Evolutionary conservation across 2,888 invertebrate genomes (phyloP).

Genomic region (Oscheius myriophilus): DNA sequence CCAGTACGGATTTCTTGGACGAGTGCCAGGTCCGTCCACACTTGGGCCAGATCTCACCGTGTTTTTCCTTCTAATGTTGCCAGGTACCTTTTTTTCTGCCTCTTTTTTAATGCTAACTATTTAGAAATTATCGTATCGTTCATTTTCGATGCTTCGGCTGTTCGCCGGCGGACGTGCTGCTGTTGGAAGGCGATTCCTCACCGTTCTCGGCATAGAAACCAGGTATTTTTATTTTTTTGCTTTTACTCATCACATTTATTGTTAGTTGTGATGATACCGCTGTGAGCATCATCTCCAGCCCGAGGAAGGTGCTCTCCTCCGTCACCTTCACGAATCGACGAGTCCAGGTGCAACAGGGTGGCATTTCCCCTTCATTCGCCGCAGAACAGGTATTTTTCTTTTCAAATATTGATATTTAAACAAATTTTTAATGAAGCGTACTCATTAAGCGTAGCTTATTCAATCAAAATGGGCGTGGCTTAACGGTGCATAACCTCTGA

Average conservation of each 20-base stretch:
- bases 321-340: slow-evolving; percentile 42
- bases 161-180: too few species aligned
- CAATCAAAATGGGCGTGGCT: not conserved
- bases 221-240: slow-evolving; percentile 1
- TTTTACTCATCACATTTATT: not conserved
- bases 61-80: too few species aligned
- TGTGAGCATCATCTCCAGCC: slow-evolving; percentile 54
- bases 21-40: too few species aligned
- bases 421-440: not conserved
- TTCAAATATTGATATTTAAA: not conserved
- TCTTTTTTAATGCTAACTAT: too few species aligned
- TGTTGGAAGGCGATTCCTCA: not conserved
- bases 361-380: slow-evolving; percentile 56
- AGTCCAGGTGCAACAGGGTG: slow-evolving; percentile 48
- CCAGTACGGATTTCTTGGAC: too few species aligned
- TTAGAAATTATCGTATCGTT: too few species aligned
- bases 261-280: slow-evolving; percentile 68
- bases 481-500: too few species aligned
- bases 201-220: slow-evolving; percentile 15
- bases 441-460: not conserved
- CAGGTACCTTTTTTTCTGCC: too few species aligned
- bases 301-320: slow-evolving; percentile 38
- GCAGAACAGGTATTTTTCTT: slow-evolving; percentile 53
- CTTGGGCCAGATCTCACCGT: too few species aligned
- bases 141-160: too few species aligned